These are phyloP conservation scores for Drosophila orosa DNA, from an alignment of 1,140 invertebrate species.

Conservation along the genomic window DNA sequence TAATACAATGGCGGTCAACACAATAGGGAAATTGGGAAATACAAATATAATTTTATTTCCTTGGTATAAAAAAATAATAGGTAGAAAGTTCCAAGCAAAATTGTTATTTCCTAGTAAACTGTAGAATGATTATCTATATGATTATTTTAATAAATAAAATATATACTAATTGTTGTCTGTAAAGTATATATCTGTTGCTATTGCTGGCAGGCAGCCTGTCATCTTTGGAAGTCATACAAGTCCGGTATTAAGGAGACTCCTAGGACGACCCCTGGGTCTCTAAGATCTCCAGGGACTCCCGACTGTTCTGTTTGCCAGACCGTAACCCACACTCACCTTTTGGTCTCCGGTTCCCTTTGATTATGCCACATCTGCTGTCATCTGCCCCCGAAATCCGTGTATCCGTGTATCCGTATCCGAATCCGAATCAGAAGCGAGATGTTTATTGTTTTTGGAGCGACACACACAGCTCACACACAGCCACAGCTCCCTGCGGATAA, in stretches of 20 bases:
- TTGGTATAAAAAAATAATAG: too few relatives aligned
- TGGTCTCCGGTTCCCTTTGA: constrained; percentile 11
- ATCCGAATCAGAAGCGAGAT: constrained; percentile 12
- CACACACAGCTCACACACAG: neutral
- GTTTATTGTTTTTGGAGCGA: constrained; percentile 21
- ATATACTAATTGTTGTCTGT: too few relatives aligned
- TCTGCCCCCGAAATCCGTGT: constrained; percentile 7
- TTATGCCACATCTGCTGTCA: constrained; percentile 30
- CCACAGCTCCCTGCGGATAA: constrained; percentile 9
- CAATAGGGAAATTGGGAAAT: neutral
- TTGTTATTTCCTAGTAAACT: too few relatives aligned
- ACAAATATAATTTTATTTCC: too few relatives aligned
- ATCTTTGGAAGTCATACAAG: neutral
- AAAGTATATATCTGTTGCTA: too few relatives aligned
- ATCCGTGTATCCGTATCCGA: constrained; percentile 11
- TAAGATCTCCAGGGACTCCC: neutral
- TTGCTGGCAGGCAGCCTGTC: too few relatives aligned
- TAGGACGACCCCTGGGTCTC: neutral
- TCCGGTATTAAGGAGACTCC: neutral
- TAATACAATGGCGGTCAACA: neutral
- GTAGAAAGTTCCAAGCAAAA: too few relatives aligned
- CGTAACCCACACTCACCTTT: constrained; percentile 7
- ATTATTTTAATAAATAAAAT: too few relatives aligned
- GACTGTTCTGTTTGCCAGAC: neutral
- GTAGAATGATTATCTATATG: too few relatives aligned